Base-by-base conservation (phyloP, 2,888 invertebrate species). In the Macaria liturata region DNA sequence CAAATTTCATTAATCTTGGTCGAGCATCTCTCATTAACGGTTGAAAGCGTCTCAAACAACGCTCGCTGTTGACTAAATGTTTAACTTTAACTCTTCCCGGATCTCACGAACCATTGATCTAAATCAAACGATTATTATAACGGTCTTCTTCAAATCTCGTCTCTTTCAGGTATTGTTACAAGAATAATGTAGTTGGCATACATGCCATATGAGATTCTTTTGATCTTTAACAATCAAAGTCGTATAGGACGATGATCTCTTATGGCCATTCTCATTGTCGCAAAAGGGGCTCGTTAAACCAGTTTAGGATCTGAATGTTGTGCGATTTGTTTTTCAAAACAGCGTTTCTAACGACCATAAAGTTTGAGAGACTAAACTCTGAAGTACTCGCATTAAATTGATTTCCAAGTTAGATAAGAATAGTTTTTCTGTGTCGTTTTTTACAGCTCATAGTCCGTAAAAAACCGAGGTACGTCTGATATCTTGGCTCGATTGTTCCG, bases 121-220 rank as follows among this genome's bases (percentile, higher is more conserved):
- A 76, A 83, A 81, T 82, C 78, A 49, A 68, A 62, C 73, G 74
- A 74, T 78, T 73, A 74, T 78, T 72, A 74, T 86, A 88, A 87
- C 86, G 86, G 86, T 68, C 66, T 67, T 70, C 66, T 56, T 62
- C 4, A 66, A 54, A 64, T 53, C 61, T 61, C 58, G 49, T 59
- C 56, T 54, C 56, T 61, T 57, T 43, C 52, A 53, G 46, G 62
- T 62, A 64, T 68, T 68, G 68, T 71, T 59, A 55, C 54, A 50
- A 57, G 59, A 57, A 62, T 65, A 65, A 70, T 70, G 56, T 59
- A 61, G 54, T 56, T 67, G 67, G 65, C 55, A 52, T 56, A 52
- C 55, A 56, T 55, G 59, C 44, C 47, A 51, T 66, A 63, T 65
- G 64, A 64, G 65, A 70, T 58, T 67, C 69, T 69, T 70, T 64